Percentiles rank a stretch among this genome's conserved stretches.
Evolutionary conservation across 2,888 invertebrate genomes (phyloP).

Genomic region (Mythimna pallens): DNA sequence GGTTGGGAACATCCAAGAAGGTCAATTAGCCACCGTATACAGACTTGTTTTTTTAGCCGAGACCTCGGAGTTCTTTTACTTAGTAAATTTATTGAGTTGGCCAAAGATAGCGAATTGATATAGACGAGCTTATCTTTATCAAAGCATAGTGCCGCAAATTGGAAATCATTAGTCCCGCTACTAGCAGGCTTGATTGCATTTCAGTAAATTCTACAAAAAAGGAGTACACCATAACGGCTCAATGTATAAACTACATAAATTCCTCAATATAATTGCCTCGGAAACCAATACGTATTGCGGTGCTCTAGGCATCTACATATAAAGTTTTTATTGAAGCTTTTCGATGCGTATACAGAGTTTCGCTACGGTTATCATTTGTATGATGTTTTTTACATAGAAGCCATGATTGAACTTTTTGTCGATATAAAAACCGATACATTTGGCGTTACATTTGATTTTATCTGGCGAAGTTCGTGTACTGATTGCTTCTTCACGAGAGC

Average conservation of each 20-base stretch:
- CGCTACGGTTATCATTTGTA: constrained; percentile 27
- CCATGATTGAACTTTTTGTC: constrained; percentile 44
- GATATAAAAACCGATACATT: constrained; percentile 33
- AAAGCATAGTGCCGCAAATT: neutral
- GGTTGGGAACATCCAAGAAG: constrained; percentile 19
- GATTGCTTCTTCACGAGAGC: constrained; percentile 28
- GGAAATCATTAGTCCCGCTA: neutral
- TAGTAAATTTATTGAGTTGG: neutral
- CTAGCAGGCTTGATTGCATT: constrained; percentile 1
- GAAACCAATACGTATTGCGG: constrained; percentile 15
- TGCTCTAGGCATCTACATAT: constrained; percentile 17
- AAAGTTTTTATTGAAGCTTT: constrained; percentile 24
- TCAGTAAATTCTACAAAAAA: constrained; percentile 7
- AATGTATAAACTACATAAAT: constrained; percentile 4
- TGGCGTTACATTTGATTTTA: constrained; percentile 37
- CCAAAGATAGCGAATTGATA: neutral
- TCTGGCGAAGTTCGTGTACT: constrained; percentile 23
- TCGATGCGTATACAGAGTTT: constrained; percentile 22
- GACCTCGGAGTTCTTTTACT: constrained; percentile 1
- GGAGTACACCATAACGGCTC: neutral
- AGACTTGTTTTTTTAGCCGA: constrained; percentile 7
- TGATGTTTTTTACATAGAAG: constrained; percentile 34
- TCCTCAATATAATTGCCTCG: constrained; percentile 10
- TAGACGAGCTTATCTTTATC: neutral
- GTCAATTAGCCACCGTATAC: constrained; percentile 13